phyloP scores from a whole-genome alignment of 2,797 vertebrate species.

The Trachurus trachurus region DNA sequence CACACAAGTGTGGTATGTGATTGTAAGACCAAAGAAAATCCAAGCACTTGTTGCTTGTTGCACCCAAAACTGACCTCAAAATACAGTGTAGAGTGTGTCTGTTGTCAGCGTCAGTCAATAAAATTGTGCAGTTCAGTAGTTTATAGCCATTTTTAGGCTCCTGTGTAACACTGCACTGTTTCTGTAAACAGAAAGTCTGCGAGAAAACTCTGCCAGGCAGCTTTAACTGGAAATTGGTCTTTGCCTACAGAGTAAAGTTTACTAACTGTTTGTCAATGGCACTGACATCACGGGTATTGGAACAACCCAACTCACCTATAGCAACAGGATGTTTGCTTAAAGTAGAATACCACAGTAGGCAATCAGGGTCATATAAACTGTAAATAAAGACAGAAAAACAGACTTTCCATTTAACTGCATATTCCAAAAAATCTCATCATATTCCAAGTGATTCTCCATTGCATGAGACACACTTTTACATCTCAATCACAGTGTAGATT shows the following conservation, averaged over 20 bases:
- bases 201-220: neutral
- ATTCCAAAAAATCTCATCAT: neutral
- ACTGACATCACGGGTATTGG: neutral
- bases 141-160: neutral
- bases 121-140: no score
- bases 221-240: slow-evolving; percentile 1
- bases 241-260: neutral
- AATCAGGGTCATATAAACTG: neutral
- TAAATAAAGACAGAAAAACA: neutral
- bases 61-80: neutral
- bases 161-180: neutral
- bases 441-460: neutral
- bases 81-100: neutral
- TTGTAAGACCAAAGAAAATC: neutral
- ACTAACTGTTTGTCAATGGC: neutral
- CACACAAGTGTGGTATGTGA: neutral
- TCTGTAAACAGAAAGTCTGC: neutral
- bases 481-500: slow-evolving; percentile 13
- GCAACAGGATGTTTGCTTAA: neutral
- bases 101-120: neutral
- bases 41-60: neutral
- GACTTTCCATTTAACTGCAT: neutral
- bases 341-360: neutral
- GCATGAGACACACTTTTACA: neutral
- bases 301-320: neutral